Base-by-base conservation (phyloP, 2,113 vertebrate genomes). In the Nibea coibor region DNA sequence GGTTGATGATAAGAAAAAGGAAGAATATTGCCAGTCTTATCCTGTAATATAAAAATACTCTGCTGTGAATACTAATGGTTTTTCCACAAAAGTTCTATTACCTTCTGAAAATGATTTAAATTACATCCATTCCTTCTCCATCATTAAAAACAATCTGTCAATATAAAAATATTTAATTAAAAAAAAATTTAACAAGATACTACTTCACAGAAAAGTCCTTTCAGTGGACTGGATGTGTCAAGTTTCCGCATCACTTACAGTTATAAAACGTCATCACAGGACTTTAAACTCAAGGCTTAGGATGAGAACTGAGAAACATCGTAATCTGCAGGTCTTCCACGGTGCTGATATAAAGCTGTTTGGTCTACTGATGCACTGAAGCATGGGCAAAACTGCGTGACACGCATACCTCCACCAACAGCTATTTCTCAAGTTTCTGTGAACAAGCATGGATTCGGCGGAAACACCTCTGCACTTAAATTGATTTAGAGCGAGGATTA, bases 401-500 rank as follows among this genome's bases (percentile, higher is more conserved):
- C 22, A 54, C 59, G 58, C 62, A 24, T 7, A 58, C 47, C 7
- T 78, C 43, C 42, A 53, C 5, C 45, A 17, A 45, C 6, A 47
- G 42, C 69, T 20, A 43, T 45, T 69, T 71, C 35, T 7, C 26
- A 80, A 59, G 12, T 39, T 24, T 75, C 54, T 14, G 45, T 59
- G 65, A 80, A 73, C 48, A 31, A 66, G 72, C 53, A 31, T 56
- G 22, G 73, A 75, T 50, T 76, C 43, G 50, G 76, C 14, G 22
- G 73, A 75, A 82, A 54, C 78, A 78, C 68, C 31, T 0, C 57
- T 54, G 70, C 63, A 45, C 80, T 61, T 47, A 47, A 80, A 84
- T 75, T 64, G 81, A 80, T 82, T 87, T 64, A 57, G 45, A 5
- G 2, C 0, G 28, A 79, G 72, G 65, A 72, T 69, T 74, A 82